phyloP scores from a whole-genome alignment of 2,113 vertebrate genomes.

The Phyllopteryx taeniolatus region DNA sequence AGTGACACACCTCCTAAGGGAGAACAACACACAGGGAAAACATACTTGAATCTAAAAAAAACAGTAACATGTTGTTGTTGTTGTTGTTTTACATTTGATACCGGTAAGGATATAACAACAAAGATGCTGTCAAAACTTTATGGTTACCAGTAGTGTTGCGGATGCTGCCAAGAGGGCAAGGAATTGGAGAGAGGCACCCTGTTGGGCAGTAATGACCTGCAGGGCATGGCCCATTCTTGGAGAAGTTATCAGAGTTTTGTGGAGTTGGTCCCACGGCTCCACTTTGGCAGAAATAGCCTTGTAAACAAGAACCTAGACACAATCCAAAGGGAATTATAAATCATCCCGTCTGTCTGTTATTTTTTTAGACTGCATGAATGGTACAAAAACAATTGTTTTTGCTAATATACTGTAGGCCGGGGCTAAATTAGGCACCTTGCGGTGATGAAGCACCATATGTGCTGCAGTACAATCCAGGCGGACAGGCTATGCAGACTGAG shows the following conservation, averaged over 20 bases:
- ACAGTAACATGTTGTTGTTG: background rate
- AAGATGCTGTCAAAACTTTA: background rate
- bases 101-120: background rate
- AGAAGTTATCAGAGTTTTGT: slow-evolving; percentile 42
- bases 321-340: background rate
- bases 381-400: background rate
- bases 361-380: background rate
- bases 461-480: slow-evolving; percentile 79
- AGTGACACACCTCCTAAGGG: slow-evolving; percentile 77
- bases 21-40: background rate
- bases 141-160: slow-evolving; percentile 76
- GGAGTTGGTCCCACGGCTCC: slow-evolving; percentile 77
- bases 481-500: slow-evolving; percentile 78
- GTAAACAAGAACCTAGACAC: slow-evolving; percentile 75
- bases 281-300: slow-evolving; percentile 84
- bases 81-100: background rate
- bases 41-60: background rate
- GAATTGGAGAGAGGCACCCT: slow-evolving; percentile 74
- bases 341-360: background rate
- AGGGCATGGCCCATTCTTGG: slow-evolving; percentile 80
- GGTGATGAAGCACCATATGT: slow-evolving; percentile 77
- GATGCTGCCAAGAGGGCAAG: slow-evolving; percentile 82
- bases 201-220: slow-evolving; percentile 81
- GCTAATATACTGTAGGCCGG: background rate
- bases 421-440: slow-evolving; percentile 68